Evolutionary conservation across 2,888 invertebrate genomes (phyloP).

Genomic region (Hypercompe scribonia): DNA sequence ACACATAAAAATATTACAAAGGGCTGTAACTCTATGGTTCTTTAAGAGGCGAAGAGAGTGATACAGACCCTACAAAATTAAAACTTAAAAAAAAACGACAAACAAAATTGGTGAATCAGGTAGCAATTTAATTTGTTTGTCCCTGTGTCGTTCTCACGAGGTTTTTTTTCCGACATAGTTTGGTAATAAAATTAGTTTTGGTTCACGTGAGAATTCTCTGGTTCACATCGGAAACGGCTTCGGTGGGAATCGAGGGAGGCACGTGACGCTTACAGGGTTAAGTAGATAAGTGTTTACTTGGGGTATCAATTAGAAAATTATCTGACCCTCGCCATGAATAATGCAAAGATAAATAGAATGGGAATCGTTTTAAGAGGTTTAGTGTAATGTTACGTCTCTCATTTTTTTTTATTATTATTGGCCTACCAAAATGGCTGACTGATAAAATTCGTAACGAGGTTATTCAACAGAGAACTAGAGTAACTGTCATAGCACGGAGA

Average conservation of each 20-base stretch:
- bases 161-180: slow-evolving; percentile 25
- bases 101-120: slow-evolving; percentile 33
- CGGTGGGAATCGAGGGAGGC: slow-evolving; percentile 39
- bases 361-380: background rate
- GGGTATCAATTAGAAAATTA: slow-evolving; percentile 16
- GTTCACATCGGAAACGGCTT: slow-evolving; percentile 41
- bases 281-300: slow-evolving; percentile 24
- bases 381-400: background rate
- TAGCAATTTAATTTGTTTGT: slow-evolving; percentile 28
- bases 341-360: slow-evolving; percentile 12
- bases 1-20: background rate
- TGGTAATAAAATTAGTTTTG: slow-evolving; percentile 20
- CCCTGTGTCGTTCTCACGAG: slow-evolving; percentile 36
- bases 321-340: slow-evolving; percentile 13
- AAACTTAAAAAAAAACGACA: slow-evolving; percentile 2
- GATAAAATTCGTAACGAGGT: no score
- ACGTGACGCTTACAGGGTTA: slow-evolving; percentile 41
- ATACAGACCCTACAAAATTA: background rate
- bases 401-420: background rate
- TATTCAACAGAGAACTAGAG: no score
- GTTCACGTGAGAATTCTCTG: slow-evolving; percentile 42
- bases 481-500: no score
- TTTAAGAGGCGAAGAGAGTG: background rate
- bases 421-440: no score
- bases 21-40: background rate